Conservation (phyloP, 2,888 invertebrate genomes). For the Eupithecia inturbata region DNA sequence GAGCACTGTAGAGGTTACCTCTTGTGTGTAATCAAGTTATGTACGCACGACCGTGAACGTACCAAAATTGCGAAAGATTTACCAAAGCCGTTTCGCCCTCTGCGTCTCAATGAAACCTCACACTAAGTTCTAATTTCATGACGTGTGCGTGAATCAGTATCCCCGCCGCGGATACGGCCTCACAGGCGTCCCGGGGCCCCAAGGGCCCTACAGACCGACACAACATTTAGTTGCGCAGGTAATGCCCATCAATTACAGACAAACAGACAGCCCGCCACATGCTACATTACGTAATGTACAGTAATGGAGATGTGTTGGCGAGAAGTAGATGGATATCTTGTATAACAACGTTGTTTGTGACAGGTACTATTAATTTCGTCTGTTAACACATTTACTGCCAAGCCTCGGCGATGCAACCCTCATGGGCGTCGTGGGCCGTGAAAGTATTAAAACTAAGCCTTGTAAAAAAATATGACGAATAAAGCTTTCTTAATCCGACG, state of each 20-base stretch:
- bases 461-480: too few species aligned
- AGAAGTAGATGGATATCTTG: not conserved
- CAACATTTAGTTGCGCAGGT: not conserved
- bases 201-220: not conserved
- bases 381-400: too few species aligned
- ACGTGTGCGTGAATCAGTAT: not conserved
- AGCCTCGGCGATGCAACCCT: too few species aligned
- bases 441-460: too few species aligned
- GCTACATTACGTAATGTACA: not conserved
- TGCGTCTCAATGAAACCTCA: not conserved
- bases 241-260: slow-evolving; percentile 1
- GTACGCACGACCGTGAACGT: not conserved
- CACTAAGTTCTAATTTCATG: not conserved
- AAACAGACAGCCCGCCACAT: not conserved
- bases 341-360: not conserved
- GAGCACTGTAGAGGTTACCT: not conserved
- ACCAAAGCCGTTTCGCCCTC: not conserved
- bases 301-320: slow-evolving; percentile 4
- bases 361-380: not conserved
- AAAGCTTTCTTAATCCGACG: too few species aligned
- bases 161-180: not conserved
- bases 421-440: too few species aligned
- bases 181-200: not conserved
- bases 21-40: not conserved
- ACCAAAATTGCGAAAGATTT: not conserved